Conservation (phyloP, 2,797 vertebrate species). For the Sus cebifrons region DNA sequence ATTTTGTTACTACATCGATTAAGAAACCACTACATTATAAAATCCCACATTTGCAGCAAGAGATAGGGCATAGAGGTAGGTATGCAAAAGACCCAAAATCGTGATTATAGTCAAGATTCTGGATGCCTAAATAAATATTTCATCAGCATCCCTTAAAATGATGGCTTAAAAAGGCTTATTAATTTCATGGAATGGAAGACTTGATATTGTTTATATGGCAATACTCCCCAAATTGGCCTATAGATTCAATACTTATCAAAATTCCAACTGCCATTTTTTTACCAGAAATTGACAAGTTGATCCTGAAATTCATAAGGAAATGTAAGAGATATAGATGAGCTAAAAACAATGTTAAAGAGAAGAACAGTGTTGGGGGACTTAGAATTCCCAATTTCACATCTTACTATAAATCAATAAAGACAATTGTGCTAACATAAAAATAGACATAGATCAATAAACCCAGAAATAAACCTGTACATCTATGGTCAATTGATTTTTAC, state of each 20-base stretch:
- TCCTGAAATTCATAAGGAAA: background rate
- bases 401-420: constrained; percentile 1
- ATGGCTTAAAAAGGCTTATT: background rate
- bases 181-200: background rate
- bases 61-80: background rate
- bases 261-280: background rate
- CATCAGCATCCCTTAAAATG: background rate
- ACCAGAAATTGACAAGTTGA: background rate
- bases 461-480: constrained; percentile 2
- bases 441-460: background rate
- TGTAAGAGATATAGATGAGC: background rate
- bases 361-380: background rate
- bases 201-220: background rate
- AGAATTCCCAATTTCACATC: background rate
- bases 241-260: background rate
- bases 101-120: background rate
- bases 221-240: background rate
- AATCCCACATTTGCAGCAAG: background rate
- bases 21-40: background rate
- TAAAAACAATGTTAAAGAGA: constrained; percentile 31
- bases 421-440: background rate
- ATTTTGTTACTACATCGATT: background rate
- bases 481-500: background rate
- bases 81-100: background rate
- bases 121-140: background rate